A percentile compares a stretch with the other conserved stretches of the same genome.
Conservation (phyloP, 64 coral and sea anemone species). For the Montipora foliosa region DNA sequence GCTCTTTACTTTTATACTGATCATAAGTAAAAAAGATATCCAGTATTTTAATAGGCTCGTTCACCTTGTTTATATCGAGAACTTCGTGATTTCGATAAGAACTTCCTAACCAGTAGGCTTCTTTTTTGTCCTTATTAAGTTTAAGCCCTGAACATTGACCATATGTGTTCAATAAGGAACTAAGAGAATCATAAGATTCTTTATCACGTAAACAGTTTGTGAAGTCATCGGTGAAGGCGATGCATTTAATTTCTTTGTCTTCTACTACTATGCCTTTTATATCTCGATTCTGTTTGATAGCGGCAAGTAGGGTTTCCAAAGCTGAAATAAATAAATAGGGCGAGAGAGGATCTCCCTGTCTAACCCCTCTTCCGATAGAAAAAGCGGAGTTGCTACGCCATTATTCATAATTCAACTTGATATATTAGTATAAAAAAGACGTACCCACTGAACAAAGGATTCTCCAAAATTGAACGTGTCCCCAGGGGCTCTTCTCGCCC, state of each 20-base stretch:
- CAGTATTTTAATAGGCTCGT: not conserved
- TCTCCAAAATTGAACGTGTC: no score
- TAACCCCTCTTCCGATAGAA: not conserved
- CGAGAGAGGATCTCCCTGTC: slow-evolving; percentile 28
- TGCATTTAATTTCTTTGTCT: slow-evolving; percentile 13
- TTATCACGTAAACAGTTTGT: slow-evolving; percentile 7
- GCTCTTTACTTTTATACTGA: not conserved
- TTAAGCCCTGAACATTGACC: not conserved
- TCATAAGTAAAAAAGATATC: not conserved
- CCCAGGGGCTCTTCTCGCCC: no score
- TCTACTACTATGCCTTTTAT: slow-evolving; percentile 27
- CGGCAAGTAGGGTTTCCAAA: not conserved
- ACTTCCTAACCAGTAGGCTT: not conserved
- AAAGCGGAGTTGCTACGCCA: not conserved
- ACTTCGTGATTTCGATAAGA: not conserved
- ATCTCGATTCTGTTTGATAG: not conserved
- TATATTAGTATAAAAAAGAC: no score
- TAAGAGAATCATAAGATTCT: not conserved
- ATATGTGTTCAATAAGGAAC: not conserved
- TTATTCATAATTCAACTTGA: no score
- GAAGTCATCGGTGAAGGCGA: slow-evolving; percentile 16
- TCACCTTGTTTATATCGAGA: not conserved
- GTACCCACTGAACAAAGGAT: no score
- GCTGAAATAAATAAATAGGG: slow-evolving; percentile 29
- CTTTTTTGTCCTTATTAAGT: not conserved